These are phyloP conservation scores for Felis catus DNA, from an alignment of 2,113 vertebrate genomes.

Conservation along the genomic window F.catus_Fca126_mat1.0 CM031421.1:89297001-89297500, in stretches of 20 bases:
- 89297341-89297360: background rate
- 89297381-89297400: background rate
- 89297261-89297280: background rate
- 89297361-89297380: slow-evolving; percentile 19
- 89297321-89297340: background rate
- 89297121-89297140: background rate
- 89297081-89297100: background rate
- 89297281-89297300: background rate
- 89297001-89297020: background rate
- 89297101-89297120: background rate
- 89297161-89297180: background rate
- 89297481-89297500: slow-evolving; percentile 2
- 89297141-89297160: background rate
- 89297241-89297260: background rate
- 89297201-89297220: background rate
- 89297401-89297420: background rate
- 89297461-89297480: background rate
- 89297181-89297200: too few relatives aligned
- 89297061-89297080: background rate
- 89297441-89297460: background rate
- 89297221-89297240: background rate
- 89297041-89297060: background rate
- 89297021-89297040: background rate
- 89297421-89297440: background rate
- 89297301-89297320: background rate